These are phyloP conservation scores for Paramormyrops hopkinsi DNA, from an alignment of 2,797 vertebrate species.

Conservation along the genomic window DNA sequence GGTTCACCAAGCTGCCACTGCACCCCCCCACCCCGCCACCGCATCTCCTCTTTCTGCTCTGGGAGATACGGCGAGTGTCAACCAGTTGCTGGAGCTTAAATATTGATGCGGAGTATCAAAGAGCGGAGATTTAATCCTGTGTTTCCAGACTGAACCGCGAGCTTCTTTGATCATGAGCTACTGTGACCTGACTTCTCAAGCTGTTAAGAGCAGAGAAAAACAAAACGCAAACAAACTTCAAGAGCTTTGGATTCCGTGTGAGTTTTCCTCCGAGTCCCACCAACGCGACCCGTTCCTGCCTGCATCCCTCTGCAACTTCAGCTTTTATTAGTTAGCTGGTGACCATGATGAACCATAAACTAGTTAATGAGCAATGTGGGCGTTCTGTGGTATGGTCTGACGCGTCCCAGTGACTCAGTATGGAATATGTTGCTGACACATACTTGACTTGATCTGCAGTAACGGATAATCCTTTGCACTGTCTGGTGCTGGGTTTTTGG, in stretches of 20 bases:
- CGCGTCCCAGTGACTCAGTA: not conserved
- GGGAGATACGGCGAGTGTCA: conserved; percentile 73
- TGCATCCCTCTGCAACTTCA: not conserved
- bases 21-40: conserved; percentile 30
- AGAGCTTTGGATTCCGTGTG: conserved; percentile 73
- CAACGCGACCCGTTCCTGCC: not conserved
- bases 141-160: conserved; percentile 76
- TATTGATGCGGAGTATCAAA: conserved; percentile 83
- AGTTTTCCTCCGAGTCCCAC: conserved; percentile 62
- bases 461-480: not conserved
- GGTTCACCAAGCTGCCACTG: not conserved
- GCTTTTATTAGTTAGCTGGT: not conserved
- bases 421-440: not conserved
- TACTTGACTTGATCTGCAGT: not conserved
- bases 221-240: conserved; percentile 83
- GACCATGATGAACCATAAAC: not conserved
- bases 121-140: conserved; percentile 71
- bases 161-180: conserved; percentile 75
- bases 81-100: conserved; percentile 78
- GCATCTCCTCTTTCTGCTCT: conserved; percentile 32
- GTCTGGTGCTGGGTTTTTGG: not conserved
- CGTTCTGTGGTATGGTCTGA: not conserved
- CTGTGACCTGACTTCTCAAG: conserved; percentile 82
- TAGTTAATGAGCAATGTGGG: not conserved
- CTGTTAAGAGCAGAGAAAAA: conserved; percentile 78